Evolutionary conservation across 2,797 vertebrate genomes (phyloP).

Genomic region (Leuciscus waleckii): DNA sequence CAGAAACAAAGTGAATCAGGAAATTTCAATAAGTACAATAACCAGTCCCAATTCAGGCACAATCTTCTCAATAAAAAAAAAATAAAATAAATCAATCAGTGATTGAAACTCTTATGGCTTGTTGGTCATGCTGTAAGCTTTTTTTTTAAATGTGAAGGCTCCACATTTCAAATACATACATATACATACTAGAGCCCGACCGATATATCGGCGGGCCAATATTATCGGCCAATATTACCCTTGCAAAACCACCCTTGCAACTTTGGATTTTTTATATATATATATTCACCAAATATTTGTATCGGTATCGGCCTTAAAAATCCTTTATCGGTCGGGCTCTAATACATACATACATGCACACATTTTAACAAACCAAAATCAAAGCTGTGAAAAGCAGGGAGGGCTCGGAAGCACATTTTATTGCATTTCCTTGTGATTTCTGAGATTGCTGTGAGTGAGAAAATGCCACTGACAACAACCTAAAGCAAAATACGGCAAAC

Average conservation of each 20-base stretch:
- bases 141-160: background rate
- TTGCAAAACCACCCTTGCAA: too few species aligned
- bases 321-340: too few species aligned
- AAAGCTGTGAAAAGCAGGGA: background rate
- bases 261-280: too few species aligned
- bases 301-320: too few species aligned
- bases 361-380: background rate
- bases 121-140: background rate
- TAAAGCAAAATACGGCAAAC: background rate
- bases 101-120: background rate
- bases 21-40: conserved; percentile 7
- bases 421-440: background rate
- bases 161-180: background rate
- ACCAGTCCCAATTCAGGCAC: too few species aligned
- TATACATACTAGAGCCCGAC: background rate
- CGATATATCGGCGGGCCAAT: too few species aligned
- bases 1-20: background rate
- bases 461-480: background rate
- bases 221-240: too few species aligned
- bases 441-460: background rate
- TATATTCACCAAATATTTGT: too few species aligned
- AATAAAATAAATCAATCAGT: background rate
- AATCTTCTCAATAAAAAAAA: background rate
- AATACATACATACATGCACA: too few species aligned
- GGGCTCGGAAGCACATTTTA: background rate